Base-by-base conservation (phyloP, 2,113 vertebrate species). In the Indri indri region DNA sequence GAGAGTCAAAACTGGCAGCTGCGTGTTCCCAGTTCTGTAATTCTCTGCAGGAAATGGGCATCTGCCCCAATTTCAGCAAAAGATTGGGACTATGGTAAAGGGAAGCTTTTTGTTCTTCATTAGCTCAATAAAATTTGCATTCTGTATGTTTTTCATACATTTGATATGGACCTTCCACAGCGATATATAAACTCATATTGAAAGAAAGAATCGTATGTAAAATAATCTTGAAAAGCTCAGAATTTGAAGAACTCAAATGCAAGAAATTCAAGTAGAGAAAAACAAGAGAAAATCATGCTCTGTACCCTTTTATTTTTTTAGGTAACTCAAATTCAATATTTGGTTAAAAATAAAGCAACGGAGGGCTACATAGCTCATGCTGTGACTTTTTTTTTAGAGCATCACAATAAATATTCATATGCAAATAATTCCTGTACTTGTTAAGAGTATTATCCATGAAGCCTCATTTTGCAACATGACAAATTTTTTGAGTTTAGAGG, bases 21-120 rank as follows among this genome's bases (percentile, higher is more conserved):
- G 92, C 16, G 23, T 47, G 63, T 96, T 93, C 65, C 79, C 65
- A 97, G 85, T 40, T 83, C 86, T 81, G 1, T 30, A 92, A 4
- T 93, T 93, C 81, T 93, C 86, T 79, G 74, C 63, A 91, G 70
- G n/a, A 91, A 98, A 88, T 73, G 45, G 77, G 84, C 82, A 95
- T 91, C 66, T 84, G 57, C 59, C 66, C 52, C 87, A 79, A 59
- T 96, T 95, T 93, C 63, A 94, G 73, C 47, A 83, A 95, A 91
- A 95, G 70, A 94, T 30, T 45, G 42, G 27, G 8, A 79, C 25
- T 57, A 3, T n/a, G 34, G 45, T 17, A 86, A 54, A 88, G 66
- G 5, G 30, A 91, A 89, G 59, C 37, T 30, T 95, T 97, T 63
- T 74, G 54, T 66, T 96, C n/a, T 95, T 82, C 11, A 87, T 45